Percentiles rank a stretch among this genome's conserved stretches.
These are phyloP conservation scores for Nemopilema nomurai DNA, from an alignment of 30 jellyfish, hydroid and myxozoan species.

Conservation along the genomic window DNA sequence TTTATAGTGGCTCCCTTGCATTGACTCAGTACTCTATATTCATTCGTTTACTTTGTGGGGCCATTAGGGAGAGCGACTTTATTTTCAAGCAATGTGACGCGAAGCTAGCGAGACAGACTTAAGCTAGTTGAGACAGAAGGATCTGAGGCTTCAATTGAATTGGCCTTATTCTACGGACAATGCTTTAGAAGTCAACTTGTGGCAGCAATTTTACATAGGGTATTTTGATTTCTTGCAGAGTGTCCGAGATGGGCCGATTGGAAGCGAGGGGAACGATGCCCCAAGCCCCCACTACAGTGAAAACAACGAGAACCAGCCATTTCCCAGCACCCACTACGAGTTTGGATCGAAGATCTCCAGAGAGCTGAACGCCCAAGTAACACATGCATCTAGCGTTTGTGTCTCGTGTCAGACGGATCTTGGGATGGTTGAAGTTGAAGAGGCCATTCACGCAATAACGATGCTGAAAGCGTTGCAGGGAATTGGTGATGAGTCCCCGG, in stretches of 20 bases:
- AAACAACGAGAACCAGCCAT: background rate
- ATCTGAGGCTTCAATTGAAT: too few relatives aligned
- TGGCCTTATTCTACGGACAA: too few relatives aligned
- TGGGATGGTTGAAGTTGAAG: constrained; percentile 43
- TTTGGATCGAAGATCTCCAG: background rate
- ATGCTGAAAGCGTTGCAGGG: constrained; percentile 37
- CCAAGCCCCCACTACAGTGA: background rate
- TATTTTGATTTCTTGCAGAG: constrained; percentile 65
- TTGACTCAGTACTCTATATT: too few relatives aligned
- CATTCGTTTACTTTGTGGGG: too few relatives aligned
- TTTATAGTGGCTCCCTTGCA: too few relatives aligned
- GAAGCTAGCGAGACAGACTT: too few relatives aligned
- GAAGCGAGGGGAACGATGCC: constrained; percentile 59
- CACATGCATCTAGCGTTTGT: background rate
- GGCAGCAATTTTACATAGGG: too few relatives aligned
- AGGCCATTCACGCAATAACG: constrained; percentile 41
- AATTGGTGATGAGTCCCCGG: background rate
- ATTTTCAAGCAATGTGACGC: too few relatives aligned
- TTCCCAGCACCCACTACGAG: constrained; percentile 4
- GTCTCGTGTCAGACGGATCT: constrained; percentile 38
- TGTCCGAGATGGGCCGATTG: constrained; percentile 87
- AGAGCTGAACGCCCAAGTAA: constrained; percentile 20
- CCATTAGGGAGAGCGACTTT: too few relatives aligned
- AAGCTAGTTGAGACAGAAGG: too few relatives aligned
- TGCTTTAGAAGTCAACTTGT: too few relatives aligned